phyloP scores from a whole-genome alignment of 1,140 invertebrate genomes.

The Leptonema lineaticorne region DNA sequence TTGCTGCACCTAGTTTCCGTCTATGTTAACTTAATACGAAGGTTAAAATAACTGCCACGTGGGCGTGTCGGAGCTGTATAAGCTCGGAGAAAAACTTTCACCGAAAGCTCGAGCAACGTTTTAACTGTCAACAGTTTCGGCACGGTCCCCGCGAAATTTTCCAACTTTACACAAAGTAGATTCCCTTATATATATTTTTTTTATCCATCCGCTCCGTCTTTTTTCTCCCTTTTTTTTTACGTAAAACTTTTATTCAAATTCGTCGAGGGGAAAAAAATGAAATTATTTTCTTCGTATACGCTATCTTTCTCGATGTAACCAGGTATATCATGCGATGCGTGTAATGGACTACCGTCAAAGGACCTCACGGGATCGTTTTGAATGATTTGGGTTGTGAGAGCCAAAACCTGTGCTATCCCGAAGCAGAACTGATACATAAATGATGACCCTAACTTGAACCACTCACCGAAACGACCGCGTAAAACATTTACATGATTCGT shows the following conservation, averaged over 20 bases:
- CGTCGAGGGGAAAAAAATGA: too few relatives aligned
- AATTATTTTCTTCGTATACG: too few relatives aligned
- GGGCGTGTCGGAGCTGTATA: conserved; percentile 14
- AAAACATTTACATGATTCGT: conserved; percentile 41
- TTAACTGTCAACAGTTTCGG: conserved; percentile 23
- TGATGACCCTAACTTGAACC: conserved; percentile 32
- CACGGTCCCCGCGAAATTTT: background rate
- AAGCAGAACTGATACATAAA: conserved; percentile 37
- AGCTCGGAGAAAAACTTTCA: conserved; percentile 8
- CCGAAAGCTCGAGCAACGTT: background rate
- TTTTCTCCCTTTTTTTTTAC: background rate
- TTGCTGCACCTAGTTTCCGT: conserved; percentile 25
- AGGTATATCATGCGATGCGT: conserved; percentile 1
- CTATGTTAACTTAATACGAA: conserved; percentile 18
- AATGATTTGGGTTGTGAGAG: background rate
- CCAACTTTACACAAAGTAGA: background rate
- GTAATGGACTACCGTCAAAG: background rate
- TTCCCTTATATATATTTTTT: background rate
- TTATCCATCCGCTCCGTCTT: background rate
- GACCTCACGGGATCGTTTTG: conserved; percentile 30
- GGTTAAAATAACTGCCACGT: conserved; percentile 13
- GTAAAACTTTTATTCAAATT: too few relatives aligned
- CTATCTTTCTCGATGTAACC: too few relatives aligned
- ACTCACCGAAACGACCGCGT: conserved; percentile 29
- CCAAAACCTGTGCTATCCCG: background rate